A percentile compares a stretch with the other conserved stretches of the same genome.
phyloP scores from a whole-genome alignment of 2,888 invertebrate genomes.

The Serripes groenlandicus region DNA sequence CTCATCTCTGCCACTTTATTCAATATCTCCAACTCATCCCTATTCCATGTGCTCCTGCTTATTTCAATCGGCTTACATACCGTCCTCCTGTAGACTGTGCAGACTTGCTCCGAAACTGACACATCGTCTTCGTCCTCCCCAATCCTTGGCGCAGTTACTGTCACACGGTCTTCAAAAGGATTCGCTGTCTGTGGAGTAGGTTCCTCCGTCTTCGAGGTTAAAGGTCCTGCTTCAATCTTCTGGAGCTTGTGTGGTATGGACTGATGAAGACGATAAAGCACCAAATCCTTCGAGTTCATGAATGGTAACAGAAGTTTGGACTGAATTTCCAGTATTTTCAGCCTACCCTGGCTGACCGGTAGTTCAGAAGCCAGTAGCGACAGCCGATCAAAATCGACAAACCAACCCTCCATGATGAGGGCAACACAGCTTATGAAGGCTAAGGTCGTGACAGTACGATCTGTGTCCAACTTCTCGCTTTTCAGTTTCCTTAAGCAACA shows the following conservation, averaged over 20 bases:
- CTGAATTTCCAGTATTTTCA: constrained; percentile 32
- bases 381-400: constrained; percentile 28
- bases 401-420: constrained; percentile 51
- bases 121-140: no score
- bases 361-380: constrained; percentile 15
- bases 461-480: constrained; percentile 20
- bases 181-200: no score
- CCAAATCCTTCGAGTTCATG: constrained; percentile 25
- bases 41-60: no score
- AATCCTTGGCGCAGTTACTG: no score
- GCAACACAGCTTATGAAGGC: constrained; percentile 42
- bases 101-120: no score
- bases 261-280: constrained; percentile 38
- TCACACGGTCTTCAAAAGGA: no score
- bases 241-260: constrained; percentile 30
- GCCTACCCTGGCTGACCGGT: constrained; percentile 26
- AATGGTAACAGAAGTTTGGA: constrained; percentile 30
- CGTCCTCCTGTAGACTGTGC: no score
- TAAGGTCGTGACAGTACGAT: constrained; percentile 19
- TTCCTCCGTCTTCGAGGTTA: no score
- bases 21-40: constrained; percentile 25
- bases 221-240: no score
- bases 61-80: no score
- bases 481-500: constrained; percentile 31
- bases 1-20: no score